Conservation (phyloP, 2,888 invertebrate species). For the Galeopsomyia nigrocyanea region DNA sequence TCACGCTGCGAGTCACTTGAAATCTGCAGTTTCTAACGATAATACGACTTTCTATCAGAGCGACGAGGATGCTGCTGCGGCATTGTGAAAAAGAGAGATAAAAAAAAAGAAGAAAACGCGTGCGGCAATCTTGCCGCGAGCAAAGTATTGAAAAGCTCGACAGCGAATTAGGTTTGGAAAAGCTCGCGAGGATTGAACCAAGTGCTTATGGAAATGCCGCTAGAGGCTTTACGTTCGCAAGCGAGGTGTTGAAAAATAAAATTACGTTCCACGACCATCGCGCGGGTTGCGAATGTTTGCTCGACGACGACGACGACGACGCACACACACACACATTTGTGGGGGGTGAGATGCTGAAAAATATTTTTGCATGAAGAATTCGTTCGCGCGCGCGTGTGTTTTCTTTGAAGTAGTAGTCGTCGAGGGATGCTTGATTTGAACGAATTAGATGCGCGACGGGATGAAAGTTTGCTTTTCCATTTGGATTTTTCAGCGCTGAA, state of each 20-base stretch:
- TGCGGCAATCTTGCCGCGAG: background rate
- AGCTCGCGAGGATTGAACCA: background rate
- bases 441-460: no score
- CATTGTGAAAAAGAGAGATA: conserved; percentile 5
- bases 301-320: no score
- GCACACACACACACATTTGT: no score
- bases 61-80: background rate
- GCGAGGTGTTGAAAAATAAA: conserved; percentile 27
- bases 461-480: no score
- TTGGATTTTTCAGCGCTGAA: no score
- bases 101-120: background rate
- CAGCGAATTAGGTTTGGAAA: conserved; percentile 8
- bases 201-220: conserved; percentile 33
- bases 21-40: conserved; percentile 31
- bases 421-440: no score
- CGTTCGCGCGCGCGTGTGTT: no score
- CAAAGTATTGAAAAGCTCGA: conserved; percentile 11
- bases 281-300: no score
- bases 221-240: conserved; percentile 13
- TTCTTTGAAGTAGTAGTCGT: no score
- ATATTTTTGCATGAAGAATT: no score
- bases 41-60: conserved; percentile 32
- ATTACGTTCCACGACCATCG: conserved; percentile 9
- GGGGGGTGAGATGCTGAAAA: no score
- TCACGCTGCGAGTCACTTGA: conserved; percentile 22